phyloP scores from a whole-genome alignment of 2,888 invertebrate genomes.

The Drosophila picticornis region DNA sequence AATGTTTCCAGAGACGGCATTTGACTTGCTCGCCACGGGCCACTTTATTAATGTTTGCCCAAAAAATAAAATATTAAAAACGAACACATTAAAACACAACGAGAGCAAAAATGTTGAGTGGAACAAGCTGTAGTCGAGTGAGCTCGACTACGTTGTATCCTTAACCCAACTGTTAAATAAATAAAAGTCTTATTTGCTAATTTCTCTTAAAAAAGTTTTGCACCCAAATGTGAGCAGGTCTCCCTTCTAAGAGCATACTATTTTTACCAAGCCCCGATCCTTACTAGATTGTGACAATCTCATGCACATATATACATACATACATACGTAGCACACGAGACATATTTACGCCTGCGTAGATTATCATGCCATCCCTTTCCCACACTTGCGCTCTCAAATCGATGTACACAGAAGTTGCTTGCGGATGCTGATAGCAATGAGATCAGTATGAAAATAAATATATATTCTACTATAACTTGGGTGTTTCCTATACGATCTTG shows the following conservation, averaged over 20 bases:
- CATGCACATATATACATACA: too few species aligned
- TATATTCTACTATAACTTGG: too few species aligned
- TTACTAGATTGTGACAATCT: background rate
- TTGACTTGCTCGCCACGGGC: constrained; percentile 30
- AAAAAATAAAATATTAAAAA: constrained; percentile 34
- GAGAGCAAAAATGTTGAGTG: background rate
- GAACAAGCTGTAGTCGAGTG: background rate
- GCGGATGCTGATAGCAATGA: too few species aligned
- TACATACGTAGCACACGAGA: too few species aligned
- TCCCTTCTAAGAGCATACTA: background rate
- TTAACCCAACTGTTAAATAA: background rate
- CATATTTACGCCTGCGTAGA: too few species aligned
- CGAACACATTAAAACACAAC: constrained; percentile 5
- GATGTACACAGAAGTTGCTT: too few species aligned
- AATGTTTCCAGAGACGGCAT: constrained; percentile 51
- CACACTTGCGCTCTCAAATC: too few species aligned
- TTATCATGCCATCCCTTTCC: too few species aligned
- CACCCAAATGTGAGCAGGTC: background rate
- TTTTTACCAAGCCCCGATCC: background rate
- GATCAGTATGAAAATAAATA: too few species aligned
- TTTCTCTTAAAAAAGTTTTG: background rate
- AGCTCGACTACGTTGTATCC: background rate
- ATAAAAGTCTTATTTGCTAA: background rate
- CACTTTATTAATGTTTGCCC: constrained; percentile 67
- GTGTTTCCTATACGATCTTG: too few species aligned